Base-by-base conservation (phyloP, 2,113 vertebrate genomes). In the Irena cyanogastra region DNA sequence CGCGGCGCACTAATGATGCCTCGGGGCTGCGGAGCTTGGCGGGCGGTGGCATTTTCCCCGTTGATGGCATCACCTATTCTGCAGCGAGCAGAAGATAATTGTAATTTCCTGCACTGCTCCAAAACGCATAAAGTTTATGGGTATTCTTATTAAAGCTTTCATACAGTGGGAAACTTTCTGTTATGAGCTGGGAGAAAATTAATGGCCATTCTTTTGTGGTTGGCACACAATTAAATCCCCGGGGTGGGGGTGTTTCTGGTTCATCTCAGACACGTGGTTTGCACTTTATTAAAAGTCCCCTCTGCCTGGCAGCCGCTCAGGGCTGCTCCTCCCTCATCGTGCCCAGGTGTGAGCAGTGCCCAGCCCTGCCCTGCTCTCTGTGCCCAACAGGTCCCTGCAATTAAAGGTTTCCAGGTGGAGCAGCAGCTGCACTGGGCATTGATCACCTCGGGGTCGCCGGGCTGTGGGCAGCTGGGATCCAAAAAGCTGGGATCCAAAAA, bases 71-170 rank as follows among this genome's bases (percentile, higher is more conserved):
- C 70, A 35, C 42, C 91, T 27, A 8, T 71, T 74, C 64, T 11
- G 21, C 7, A 35, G 68, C 54, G 14, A 93, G 68, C 31, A 57
- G 44, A 37, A 75, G 81, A 42, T 78, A 92, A 75, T 68, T 87
- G 83, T 86, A 70, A 95, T 97, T 94, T 88, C 84, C 82, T 41
- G 83, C 35, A 7, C 74, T 28, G 60, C 52, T 76, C 18, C 3
- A 2, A 37, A 88, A 71, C 57, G 28, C 65, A 93, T 89, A 63
- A 90, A 93, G 78, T 78, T 93, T 87, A 86, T 77, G 71, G 54
- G 65, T 21, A 69, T 87, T 63, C 65, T 92, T 93, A 81, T 89
- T 94, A 92, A 93, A 84, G 63, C 65, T 94, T 91, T 89, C 65
- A 20, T 80, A 76, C 45, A 54, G 59, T 41, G 77, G 66, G 59